phyloP scores from a whole-genome alignment of 2,797 vertebrate species.

The Hydrolagus colliei region DNA sequence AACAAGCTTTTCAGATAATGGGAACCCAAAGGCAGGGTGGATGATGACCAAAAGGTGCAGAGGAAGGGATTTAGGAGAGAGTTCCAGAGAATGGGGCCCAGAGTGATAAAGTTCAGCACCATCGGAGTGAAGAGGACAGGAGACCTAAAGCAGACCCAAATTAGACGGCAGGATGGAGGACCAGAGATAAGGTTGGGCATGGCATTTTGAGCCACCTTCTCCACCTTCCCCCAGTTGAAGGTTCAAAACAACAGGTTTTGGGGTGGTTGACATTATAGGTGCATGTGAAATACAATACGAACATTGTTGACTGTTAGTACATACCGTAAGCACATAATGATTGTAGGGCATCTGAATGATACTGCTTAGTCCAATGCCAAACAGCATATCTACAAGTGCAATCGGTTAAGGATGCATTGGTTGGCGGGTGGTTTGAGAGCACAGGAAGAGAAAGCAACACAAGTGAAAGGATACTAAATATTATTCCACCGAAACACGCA shows the following conservation, averaged over 20 bases:
- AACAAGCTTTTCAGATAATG: no score
- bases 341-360: constrained; percentile 66
- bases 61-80: no score
- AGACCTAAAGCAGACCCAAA: no score
- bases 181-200: no score
- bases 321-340: constrained; percentile 64
- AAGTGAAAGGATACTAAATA: constrained; percentile 88
- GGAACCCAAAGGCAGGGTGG: no score
- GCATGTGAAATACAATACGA: not conserved
- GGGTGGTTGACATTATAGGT: not conserved
- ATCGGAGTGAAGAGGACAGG: no score
- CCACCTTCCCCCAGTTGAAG: not conserved
- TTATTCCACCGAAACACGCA: constrained; percentile 92
- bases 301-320: not conserved
- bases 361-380: constrained; percentile 85
- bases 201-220: not conserved
- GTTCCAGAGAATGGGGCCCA: no score
- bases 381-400: constrained; percentile 73
- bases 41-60: no score
- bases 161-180: no score
- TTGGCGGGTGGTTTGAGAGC: not conserved
- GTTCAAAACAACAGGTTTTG: not conserved
- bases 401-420: constrained; percentile 9
- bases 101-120: no score
- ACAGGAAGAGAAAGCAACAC: not conserved